phyloP scores from a whole-genome alignment of 2,888 invertebrate species.

The Tachina fera region DNA sequence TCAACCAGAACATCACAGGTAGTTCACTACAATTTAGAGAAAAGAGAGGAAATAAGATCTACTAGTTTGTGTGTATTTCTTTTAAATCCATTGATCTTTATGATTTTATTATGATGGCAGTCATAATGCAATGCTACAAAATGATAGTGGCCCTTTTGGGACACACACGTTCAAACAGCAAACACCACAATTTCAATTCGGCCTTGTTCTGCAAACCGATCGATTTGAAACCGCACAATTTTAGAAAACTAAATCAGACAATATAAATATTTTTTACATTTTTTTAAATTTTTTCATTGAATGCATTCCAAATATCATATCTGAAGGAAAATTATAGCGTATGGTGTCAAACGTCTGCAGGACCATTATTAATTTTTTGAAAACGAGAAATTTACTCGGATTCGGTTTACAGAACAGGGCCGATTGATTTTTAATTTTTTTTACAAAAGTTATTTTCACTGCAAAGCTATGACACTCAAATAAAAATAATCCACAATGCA shows the following conservation, averaged over 20 bases:
- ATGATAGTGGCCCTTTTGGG: constrained; percentile 60
- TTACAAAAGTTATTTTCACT: not conserved
- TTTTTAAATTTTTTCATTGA: too few species aligned
- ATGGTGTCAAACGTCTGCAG: too few species aligned
- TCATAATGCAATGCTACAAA: constrained; percentile 64
- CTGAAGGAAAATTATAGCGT: too few species aligned
- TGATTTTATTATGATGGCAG: constrained; percentile 56
- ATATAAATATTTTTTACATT: too few species aligned
- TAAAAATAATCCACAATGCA: constrained; percentile 10
- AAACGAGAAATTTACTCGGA: too few species aligned
- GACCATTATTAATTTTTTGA: too few species aligned
- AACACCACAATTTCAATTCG: constrained; percentile 59
- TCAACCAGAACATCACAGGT: constrained; percentile 42
- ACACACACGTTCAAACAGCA: constrained; percentile 38
- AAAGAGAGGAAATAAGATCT: constrained; percentile 47
- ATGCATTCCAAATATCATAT: too few species aligned
- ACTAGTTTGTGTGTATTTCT: constrained; percentile 13
- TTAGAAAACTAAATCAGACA: too few species aligned
- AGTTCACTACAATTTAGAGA: constrained; percentile 22
- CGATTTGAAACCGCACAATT: too few species aligned
- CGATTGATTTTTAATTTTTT: constrained; percentile 29
- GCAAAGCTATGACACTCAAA: not conserved
- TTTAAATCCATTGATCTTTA: constrained; percentile 57
- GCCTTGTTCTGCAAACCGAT: too few species aligned
- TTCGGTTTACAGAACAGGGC: too few species aligned